Base-by-base conservation (phyloP, 2,888 invertebrate species). In the Apoderus coryli region DNA sequence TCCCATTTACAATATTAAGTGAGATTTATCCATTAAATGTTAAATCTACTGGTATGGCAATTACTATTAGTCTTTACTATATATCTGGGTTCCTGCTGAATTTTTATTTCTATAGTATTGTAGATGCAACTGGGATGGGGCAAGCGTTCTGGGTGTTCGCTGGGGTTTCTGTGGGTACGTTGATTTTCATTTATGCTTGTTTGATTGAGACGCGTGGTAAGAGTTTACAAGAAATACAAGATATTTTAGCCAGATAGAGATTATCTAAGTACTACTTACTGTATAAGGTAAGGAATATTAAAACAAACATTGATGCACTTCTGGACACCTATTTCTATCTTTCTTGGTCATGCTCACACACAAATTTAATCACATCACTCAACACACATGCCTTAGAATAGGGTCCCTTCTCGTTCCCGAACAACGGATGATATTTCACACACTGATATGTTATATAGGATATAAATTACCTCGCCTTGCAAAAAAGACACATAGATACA, bases 191-290 rank as follows among this genome's bases (percentile, higher is more conserved):
- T 23, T 29, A 37, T 12, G 31, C 40, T 25, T 30, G 40, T 10
- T 43, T 45, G 16, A 43, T 43, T 5, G 43, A 89, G 61, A 90
- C 89, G 0, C 88, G 84, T 57, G 88, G 88, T 10, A 76, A 80
- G 59, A 78, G 77, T 44, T 66, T 88, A 44, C 73, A 77, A 47
- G 74, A 89, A 59, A 89, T 90, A 37, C 79, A 81, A 56, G 65
- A 22, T 4, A 40, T 44, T 31, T 33, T 44, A 12, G 30, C 39
- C 29, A 40, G 33, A 15, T 6, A 19, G 7, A 19, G 19, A 7
- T 19, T 19, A n/a, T n/a, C n/a, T n/a, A n/a, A n/a, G n/a, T n/a
- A n/a, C n/a, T n/a, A n/a, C n/a, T n/a, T n/a, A n/a, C n/a, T n/a
- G n/a, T n/a, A n/a, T n/a, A n/a, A n/a, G n/a, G n/a, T n/a, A n/a